phyloP scores from a whole-genome alignment of 2,797 vertebrate species.

The Microchirus variegatus region DNA sequence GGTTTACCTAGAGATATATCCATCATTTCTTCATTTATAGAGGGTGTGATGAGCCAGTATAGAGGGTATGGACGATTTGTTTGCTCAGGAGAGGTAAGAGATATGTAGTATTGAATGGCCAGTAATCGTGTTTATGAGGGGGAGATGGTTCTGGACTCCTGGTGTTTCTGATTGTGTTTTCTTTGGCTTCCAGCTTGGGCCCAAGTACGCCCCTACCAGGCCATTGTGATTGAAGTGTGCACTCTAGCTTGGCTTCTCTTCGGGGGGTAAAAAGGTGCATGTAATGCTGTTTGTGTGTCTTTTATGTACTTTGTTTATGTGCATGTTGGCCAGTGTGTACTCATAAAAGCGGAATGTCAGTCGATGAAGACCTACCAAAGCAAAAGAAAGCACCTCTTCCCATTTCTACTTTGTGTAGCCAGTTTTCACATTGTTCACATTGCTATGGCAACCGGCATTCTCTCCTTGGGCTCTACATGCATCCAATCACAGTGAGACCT shows the following conservation, averaged over 20 bases:
- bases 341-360: slow-evolving; percentile 57
- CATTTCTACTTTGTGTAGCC: slow-evolving; percentile 70
- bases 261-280: slow-evolving; percentile 57
- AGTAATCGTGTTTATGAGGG: slow-evolving; percentile 69
- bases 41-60: slow-evolving; percentile 24
- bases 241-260: slow-evolving; percentile 51
- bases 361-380: slow-evolving; percentile 69
- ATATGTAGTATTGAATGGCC: slow-evolving; percentile 55
- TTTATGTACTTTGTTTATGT: slow-evolving; percentile 40
- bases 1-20: slow-evolving; percentile 8
- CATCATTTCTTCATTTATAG: slow-evolving; percentile 46
- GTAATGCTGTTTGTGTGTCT: slow-evolving; percentile 42
- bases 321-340: slow-evolving; percentile 42
- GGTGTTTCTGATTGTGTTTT: slow-evolving; percentile 71
- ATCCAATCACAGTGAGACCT: slow-evolving; percentile 86
- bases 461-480: slow-evolving; percentile 81
- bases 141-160: slow-evolving; percentile 60
- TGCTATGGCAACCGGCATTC: slow-evolving; percentile 83
- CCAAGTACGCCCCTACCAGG: slow-evolving; percentile 63
- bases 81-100: slow-evolving; percentile 61
- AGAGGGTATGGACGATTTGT: slow-evolving; percentile 53
- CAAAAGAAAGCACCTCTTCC: slow-evolving; percentile 77
- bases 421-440: slow-evolving; percentile 81
- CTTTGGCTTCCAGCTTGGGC: slow-evolving; percentile 66
- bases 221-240: slow-evolving; percentile 69